Evolutionary conservation across 2,888 invertebrate species (phyloP), one percentile per base, ranked within the genome.

Genomic region (Idaea straminata): DNA sequence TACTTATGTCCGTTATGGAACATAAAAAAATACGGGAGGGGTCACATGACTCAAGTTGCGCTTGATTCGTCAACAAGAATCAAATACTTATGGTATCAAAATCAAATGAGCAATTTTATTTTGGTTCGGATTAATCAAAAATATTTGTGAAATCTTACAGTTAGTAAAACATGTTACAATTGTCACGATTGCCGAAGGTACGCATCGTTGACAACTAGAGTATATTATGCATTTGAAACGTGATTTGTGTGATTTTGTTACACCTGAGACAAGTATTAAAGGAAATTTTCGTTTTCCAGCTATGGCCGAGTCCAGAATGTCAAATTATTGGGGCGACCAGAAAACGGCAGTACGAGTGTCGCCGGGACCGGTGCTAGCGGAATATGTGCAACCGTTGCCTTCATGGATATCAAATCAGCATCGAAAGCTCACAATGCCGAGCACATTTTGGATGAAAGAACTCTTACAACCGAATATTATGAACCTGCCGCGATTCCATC

Each of bases 281-380:
- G 62, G 2, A 61, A 62, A 58, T 16, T 36, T 64, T 69, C 82
- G 78, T 83, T 83, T 94, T 94, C 66, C 95, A 98, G 98, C 95
- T 98, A 98, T 97, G 98, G 98, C 94, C 97, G 97, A 94, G 98
- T 98, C 94, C 98, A 98, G 95, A 98, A 97, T 95, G 97, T 98
- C 95, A 98, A 97, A 94, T 94, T 98, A 93, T 95, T 98, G 95
- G 95, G 96, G 89, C 89, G 92, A 90, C 88, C 88, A 85, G 94
- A 93, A 86, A 92, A 86, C 88, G 87, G 90, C 5, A 88, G 83
- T 90, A 84, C 89, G 86, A 91, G 84, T 85, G 89, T 93, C 83
- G 91, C 87, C 82, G 91, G 90, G 79, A 74, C 74, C 76, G 89
- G 89, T 82, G 88, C 92, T 90, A 94, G 94, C 90, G 95, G 96